Base-by-base conservation (phyloP, 92 coral and sea anemone genomes). In the Scolanthus callimorphus region DNA sequence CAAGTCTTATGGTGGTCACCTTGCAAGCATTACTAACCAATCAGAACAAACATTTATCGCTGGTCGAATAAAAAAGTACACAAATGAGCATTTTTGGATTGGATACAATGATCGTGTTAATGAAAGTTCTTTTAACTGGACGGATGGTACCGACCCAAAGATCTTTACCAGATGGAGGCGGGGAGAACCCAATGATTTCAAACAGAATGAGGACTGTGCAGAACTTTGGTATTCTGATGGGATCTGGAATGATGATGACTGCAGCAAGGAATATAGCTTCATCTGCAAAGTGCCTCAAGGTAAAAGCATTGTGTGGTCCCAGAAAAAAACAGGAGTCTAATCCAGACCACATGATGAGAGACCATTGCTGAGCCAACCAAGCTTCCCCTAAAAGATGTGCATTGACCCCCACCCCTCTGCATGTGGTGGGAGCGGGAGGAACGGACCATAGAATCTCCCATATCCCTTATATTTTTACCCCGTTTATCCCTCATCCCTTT, bases 181-280 rank as follows among this genome's bases (percentile, higher is more conserved):
- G 29, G 70, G 80, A 13, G 97, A 91, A 58, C 97, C 97, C 27
- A 91, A 88, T 59, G 72, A 91, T 41, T 71, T 70, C n/a, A 39
- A 38, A n/a, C 75, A 80, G 3, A 60, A 55, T 12, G 92, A 88
- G 24, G 88, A 88, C 41, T 91, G 97, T 44, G 79, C 62, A 13
- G 96, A 91, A 65, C 4, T 91, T 26, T 67, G 27, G 44, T 51
- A 22, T 27, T 41, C 11, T 0, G 30, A 51, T 45, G 62, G 60
- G 17, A 49, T 37, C 1, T 91, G 97, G 97, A 91, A 91, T 62
- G 96, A 88, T 25, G 57, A 88, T 39, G 51, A 50, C 55, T 91
- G 97, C 51, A 64, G 51, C 12, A 72, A 83, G 61, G 71, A 73
- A 57, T 75, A 48, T 27, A 50, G 96, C 46, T 91, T 79, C 27